phyloP scores from a whole-genome alignment of 2,113 vertebrate genomes.

The Dipodomys stephensi region DNA sequence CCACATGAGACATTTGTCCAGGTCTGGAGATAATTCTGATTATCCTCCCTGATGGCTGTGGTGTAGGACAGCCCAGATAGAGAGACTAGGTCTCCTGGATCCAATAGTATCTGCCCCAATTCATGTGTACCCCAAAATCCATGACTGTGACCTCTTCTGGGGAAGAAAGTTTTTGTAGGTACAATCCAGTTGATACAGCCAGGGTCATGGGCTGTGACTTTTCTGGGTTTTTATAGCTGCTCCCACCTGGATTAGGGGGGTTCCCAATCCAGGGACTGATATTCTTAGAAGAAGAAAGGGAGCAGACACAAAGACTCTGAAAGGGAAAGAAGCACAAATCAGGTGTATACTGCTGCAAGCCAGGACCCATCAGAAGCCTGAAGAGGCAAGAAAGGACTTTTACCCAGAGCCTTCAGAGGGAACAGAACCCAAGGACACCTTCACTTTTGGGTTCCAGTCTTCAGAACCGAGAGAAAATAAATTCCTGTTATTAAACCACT shows the following conservation, averaged over 20 bases:
- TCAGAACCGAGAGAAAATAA: not conserved
- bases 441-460: not conserved
- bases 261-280: not conserved
- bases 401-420: not conserved
- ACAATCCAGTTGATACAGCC: no score
- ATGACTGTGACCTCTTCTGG: not conserved
- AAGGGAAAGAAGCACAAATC: not conserved
- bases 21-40: not conserved
- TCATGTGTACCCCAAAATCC: not conserved
- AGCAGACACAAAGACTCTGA: not conserved
- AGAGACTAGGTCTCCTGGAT: not conserved
- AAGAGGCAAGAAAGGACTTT: not conserved
- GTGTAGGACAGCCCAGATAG: no score
- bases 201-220: no score
- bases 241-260: no score
- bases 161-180: no score
- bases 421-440: not conserved
- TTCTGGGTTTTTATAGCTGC: no score
- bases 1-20: not conserved
- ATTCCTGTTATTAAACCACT: not conserved
- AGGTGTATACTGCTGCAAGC: no score
- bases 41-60: not conserved
- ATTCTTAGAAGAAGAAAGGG: not conserved
- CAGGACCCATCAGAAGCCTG: no score
- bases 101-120: not conserved